These are phyloP conservation scores for Ptilonorhynchus violaceus DNA, from an alignment of 2,113 vertebrate genomes.

Conservation along the genomic window DNA sequence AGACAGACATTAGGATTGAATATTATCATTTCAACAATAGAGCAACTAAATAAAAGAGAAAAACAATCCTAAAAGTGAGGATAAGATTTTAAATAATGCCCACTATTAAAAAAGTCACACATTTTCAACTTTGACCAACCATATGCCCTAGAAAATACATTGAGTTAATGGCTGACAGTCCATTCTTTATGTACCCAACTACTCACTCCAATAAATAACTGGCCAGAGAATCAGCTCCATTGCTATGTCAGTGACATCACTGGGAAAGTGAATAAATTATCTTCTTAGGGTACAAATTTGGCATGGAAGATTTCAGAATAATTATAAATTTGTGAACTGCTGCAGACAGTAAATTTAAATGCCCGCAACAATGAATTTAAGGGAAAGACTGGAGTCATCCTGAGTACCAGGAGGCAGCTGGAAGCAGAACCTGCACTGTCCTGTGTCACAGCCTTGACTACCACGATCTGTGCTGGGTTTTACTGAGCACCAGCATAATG, in stretches of 20 bases:
- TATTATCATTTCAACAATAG: not conserved
- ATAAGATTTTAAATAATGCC: not conserved
- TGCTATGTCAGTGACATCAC: not conserved
- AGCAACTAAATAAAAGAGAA: not conserved
- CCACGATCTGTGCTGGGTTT: not conserved
- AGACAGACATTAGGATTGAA: not conserved
- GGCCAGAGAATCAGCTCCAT: not conserved
- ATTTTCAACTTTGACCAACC: not conserved
- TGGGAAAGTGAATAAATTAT: not conserved
- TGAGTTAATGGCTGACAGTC: not conserved
- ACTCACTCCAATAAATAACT: not conserved
- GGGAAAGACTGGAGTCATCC: not conserved
- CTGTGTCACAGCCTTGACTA: not conserved
- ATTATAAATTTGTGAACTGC: not conserved
- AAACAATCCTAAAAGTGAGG: not conserved
- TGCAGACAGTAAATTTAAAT: not conserved
- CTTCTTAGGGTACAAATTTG: not conserved
- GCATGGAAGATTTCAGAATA: not conserved
- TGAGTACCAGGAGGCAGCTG: not conserved
- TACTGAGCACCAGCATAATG: not conserved
- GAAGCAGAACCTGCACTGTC: not conserved
- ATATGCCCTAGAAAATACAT: not conserved
- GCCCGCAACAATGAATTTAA: rapidly evolving
- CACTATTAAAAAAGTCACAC: not conserved
- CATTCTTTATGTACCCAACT: not conserved